phyloP scores from a whole-genome alignment of 2,888 invertebrate species.

The Eupsilia transversa region DNA sequence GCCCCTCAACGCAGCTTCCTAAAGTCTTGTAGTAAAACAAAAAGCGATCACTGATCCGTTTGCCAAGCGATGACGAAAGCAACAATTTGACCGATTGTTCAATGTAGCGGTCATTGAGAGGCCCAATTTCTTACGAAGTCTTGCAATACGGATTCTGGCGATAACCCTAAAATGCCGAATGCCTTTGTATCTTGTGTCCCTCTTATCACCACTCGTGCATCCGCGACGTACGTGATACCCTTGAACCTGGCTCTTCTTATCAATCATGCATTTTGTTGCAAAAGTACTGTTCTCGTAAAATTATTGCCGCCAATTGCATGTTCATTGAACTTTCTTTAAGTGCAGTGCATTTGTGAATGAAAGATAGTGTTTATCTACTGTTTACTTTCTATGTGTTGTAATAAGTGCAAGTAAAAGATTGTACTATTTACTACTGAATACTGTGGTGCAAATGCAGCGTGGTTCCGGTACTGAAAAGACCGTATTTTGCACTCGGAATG shows the following conservation, averaged over 20 bases:
- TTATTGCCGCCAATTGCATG: constrained; percentile 17
- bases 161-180: constrained; percentile 47
- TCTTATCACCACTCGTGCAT: constrained; percentile 33
- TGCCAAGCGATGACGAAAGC: constrained; percentile 14
- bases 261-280: constrained; percentile 34
- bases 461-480: background rate
- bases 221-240: constrained; percentile 25
- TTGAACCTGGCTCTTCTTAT: constrained; percentile 41
- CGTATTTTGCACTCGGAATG: background rate
- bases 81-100: constrained; percentile 18
- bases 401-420: constrained; percentile 3
- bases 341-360: constrained; percentile 50
- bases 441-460: background rate
- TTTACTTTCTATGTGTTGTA: constrained; percentile 37
- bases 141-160: constrained; percentile 32
- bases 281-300: background rate
- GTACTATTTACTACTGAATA: constrained; percentile 29
- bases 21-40: background rate
- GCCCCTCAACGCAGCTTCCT: too few species aligned
- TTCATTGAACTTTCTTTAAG: constrained; percentile 16
- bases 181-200: constrained; percentile 20
- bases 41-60: background rate
- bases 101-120: constrained; percentile 33
- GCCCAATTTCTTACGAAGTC: constrained; percentile 16
- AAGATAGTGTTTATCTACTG: constrained; percentile 50